These are phyloP conservation scores for Trimorus sp. DNA, from an alignment of 2,888 invertebrate genomes.

Conservation along the genomic window DNA sequence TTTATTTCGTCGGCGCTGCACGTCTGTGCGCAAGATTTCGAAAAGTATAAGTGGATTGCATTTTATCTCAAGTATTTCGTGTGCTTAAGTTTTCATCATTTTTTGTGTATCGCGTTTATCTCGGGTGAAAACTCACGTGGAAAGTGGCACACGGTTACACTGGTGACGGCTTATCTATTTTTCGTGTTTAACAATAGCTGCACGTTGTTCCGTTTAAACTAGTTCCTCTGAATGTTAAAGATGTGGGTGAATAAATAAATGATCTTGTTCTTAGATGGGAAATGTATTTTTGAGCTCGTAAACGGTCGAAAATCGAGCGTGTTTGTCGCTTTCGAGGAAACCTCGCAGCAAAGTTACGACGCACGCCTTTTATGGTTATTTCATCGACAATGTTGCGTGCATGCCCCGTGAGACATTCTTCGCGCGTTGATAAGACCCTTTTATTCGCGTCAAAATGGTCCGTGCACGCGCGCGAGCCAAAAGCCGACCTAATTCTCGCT, in stretches of 20 bases:
- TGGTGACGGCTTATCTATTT: too few species aligned
- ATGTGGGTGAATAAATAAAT: too few species aligned
- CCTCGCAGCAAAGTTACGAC: constrained; percentile 54
- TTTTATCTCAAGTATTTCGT: too few species aligned
- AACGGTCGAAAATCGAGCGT: constrained; percentile 61
- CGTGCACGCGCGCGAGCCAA: constrained; percentile 23
- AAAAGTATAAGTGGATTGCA: too few species aligned
- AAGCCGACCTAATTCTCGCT: constrained; percentile 14
- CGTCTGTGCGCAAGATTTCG: not conserved
- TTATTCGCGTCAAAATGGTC: constrained; percentile 55
- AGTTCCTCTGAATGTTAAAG: too few species aligned
- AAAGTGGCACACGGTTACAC: too few species aligned
- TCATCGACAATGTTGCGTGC: constrained; percentile 66
- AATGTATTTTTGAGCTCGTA: constrained; percentile 63
- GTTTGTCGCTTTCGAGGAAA: constrained; percentile 61
- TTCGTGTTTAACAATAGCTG: too few species aligned
- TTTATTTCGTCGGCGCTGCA: not conserved
- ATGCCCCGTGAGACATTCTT: constrained; percentile 62
- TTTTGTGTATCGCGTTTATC: too few species aligned
- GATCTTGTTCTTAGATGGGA: too few species aligned
- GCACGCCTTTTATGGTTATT: constrained; percentile 65
- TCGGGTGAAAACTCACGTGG: not conserved
- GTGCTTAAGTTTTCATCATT: too few species aligned
- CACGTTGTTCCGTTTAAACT: too few species aligned
- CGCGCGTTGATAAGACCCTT: constrained; percentile 58